These are phyloP conservation scores for Drosophila sordidula DNA, from an alignment of 2,888 invertebrate genomes.

Conservation along the genomic window DNA sequence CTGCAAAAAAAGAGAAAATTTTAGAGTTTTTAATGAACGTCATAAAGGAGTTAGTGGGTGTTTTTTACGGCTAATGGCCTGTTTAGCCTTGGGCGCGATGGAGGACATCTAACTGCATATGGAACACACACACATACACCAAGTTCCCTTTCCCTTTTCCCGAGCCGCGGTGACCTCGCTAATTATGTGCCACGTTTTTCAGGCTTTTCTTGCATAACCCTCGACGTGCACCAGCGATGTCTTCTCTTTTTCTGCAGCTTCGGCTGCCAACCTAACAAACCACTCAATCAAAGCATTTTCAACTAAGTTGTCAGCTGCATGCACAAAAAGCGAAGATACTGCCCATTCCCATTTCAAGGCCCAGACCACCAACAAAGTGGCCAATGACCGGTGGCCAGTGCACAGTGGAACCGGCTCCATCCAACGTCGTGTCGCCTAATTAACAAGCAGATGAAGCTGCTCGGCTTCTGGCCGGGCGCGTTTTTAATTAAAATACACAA, in stretches of 20 bases:
- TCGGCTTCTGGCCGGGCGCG: conserved; percentile 53
- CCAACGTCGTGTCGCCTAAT: conserved; percentile 61
- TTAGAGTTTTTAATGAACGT: conserved; percentile 19
- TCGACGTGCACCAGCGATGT: too few relatives aligned
- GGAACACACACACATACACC: conserved; percentile 6
- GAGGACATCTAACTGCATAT: conserved; percentile 26
- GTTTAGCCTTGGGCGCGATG: conserved; percentile 51
- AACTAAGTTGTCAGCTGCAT: conserved; percentile 58
- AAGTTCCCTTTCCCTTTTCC: conserved; percentile 25
- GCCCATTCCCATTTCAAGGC: conserved; percentile 27
- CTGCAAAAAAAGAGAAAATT: conserved; percentile 86
- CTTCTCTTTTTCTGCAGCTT: too few relatives aligned
- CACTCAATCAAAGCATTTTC: conserved; percentile 59
- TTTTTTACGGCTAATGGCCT: conserved; percentile 27
- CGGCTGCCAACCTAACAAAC: conserved; percentile 22
- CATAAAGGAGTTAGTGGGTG: conserved; percentile 30
- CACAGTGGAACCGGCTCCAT: conserved; percentile 36
- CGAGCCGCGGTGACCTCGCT: conserved; percentile 19
- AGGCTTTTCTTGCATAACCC: conserved; percentile 26
- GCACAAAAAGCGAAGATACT: conserved; percentile 38
- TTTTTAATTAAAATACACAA: conserved; percentile 83
- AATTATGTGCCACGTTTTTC: conserved; percentile 22
- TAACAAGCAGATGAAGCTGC: conserved; percentile 76
- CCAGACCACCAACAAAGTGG: conserved; percentile 67
- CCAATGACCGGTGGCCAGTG: conserved; percentile 36